These are phyloP conservation scores for Podarcis siculus DNA, from an alignment of 2,797 vertebrate genomes.

Conservation along the genomic window DNA sequence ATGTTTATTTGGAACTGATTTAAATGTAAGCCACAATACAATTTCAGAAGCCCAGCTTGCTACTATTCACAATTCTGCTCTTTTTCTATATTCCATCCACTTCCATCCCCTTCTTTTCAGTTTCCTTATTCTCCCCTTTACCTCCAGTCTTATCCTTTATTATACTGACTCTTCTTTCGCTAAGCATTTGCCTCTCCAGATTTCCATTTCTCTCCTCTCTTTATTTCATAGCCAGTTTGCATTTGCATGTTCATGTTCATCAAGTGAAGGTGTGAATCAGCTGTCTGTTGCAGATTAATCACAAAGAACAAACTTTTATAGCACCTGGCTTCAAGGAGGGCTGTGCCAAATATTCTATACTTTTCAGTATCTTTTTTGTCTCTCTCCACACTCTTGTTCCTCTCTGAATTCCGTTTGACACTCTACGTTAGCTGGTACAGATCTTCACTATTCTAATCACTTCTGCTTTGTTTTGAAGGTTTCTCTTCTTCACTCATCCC, in stretches of 20 bases:
- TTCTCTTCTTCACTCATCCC: background rate
- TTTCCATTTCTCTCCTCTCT: background rate
- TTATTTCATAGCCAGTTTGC: background rate
- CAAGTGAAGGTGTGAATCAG: background rate
- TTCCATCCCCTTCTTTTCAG: no score
- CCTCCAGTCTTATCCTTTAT: background rate
- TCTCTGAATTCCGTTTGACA: background rate
- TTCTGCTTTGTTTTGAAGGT: background rate
- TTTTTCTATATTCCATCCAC: no score
- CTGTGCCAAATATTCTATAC: background rate
- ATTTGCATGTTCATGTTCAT: background rate
- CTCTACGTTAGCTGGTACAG: background rate
- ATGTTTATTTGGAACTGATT: background rate
- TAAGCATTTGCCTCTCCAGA: background rate
- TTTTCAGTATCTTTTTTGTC: background rate
- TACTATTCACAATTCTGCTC: no score
- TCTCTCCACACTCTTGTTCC: background rate
- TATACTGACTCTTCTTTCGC: background rate
- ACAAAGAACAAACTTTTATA: background rate
- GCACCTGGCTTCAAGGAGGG: background rate
- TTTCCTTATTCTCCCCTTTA: background rate
- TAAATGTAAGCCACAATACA: no score
- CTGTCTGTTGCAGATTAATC: background rate
- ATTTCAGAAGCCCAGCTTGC: no score
- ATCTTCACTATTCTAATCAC: background rate